phyloP scores from a whole-genome alignment of 2,888 invertebrate genomes.

The Eilema griseolum region DNA sequence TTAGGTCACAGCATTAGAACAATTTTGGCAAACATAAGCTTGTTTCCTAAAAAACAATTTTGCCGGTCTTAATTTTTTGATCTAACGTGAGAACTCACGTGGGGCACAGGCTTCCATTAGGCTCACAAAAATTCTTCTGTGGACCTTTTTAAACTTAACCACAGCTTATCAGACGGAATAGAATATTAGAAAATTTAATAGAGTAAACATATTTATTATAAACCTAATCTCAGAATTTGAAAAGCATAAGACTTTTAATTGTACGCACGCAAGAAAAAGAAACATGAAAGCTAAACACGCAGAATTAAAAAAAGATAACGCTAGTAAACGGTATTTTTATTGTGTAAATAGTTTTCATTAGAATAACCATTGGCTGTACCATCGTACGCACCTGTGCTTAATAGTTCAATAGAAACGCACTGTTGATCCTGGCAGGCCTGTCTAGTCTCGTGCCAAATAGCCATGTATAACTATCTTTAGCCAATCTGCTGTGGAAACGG shows the following conservation, averaged over 20 bases:
- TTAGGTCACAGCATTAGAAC: too few species aligned
- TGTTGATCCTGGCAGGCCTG: slow-evolving; percentile 52
- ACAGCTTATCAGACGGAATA: too few species aligned
- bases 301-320: slow-evolving; percentile 2
- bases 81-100: too few species aligned
- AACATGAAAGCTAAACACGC: neutral
- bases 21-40: too few species aligned
- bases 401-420: slow-evolving; percentile 37
- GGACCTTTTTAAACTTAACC: too few species aligned
- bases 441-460: slow-evolving; percentile 48
- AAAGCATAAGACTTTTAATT: neutral
- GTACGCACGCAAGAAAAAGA: neutral
- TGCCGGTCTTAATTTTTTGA: too few species aligned
- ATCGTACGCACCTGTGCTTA: slow-evolving; percentile 42
- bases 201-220: neutral
- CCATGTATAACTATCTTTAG: slow-evolving; percentile 61
- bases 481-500: slow-evolving; percentile 32
- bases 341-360: slow-evolving; percentile 27
- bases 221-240: neutral
- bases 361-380: slow-evolving; percentile 21
- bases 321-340: slow-evolving; percentile 13
- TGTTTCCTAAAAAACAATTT: too few species aligned
- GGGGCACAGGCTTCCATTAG: too few species aligned
- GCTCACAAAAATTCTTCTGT: too few species aligned
- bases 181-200: too few species aligned